These are phyloP conservation scores for Neomonachus schauinslandi DNA, from an alignment of 2,113 vertebrate genomes.

Conservation along the genomic window DNA sequence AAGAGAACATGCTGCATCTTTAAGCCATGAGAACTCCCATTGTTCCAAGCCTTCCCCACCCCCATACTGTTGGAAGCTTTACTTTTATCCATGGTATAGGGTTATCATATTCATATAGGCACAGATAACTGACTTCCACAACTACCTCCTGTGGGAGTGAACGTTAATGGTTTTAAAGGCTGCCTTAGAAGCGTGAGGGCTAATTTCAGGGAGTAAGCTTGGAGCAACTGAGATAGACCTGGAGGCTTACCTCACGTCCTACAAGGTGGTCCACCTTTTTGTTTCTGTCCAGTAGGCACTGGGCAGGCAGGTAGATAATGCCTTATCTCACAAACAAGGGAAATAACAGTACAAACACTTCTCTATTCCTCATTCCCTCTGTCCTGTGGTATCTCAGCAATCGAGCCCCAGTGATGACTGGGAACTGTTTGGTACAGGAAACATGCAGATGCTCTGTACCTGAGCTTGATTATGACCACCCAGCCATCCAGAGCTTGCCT, in stretches of 20 bases:
- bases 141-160: background rate
- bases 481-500: background rate
- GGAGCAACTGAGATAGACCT: background rate
- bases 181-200: background rate
- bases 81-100: background rate
- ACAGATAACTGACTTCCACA: background rate
- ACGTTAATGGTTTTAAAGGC: background rate
- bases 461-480: background rate
- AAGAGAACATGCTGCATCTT: background rate
- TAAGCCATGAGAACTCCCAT: background rate
- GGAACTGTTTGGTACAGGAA: background rate
- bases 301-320: background rate
- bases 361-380: background rate
- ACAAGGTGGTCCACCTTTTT: background rate
- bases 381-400: background rate
- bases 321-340: background rate
- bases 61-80: background rate
- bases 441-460: background rate
- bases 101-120: background rate
- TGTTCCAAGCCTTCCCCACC: background rate
- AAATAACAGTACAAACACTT: background rate
- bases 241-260: background rate
- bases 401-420: background rate
- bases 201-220: background rate
- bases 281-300: background rate